Conservation (phyloP, 2,113 vertebrate genomes). For the Hippocampus comes region DNA sequence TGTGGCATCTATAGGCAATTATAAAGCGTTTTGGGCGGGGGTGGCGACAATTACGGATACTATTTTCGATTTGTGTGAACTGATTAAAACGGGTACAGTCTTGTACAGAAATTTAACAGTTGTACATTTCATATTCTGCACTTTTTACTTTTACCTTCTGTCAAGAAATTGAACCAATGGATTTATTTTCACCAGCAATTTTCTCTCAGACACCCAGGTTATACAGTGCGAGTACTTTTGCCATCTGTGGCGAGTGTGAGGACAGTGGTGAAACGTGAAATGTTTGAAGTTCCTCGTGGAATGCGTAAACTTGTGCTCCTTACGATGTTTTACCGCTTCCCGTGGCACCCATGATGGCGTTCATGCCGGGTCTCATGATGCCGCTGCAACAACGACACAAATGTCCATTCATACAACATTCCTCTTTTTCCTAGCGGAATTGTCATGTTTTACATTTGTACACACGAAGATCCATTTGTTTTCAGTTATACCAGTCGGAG, state of each 20-base stretch:
- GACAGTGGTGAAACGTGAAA: neutral
- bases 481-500: neutral
- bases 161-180: too few species aligned
- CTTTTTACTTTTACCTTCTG: too few species aligned
- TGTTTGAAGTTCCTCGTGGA: neutral
- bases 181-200: too few species aligned
- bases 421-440: too few species aligned
- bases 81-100: neutral
- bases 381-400: slow-evolving; percentile 60
- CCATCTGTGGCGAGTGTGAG: neutral
- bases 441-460: neutral
- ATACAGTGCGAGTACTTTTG: neutral
- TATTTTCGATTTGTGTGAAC: too few species aligned
- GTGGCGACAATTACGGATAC: too few species aligned
- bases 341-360: slow-evolving; percentile 79
- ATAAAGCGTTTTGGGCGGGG: too few species aligned
- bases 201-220: too few species aligned
- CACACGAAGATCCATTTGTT: neutral
- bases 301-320: slow-evolving; percentile 33
- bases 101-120: neutral
- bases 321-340: slow-evolving; percentile 82
- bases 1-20: too few species aligned
- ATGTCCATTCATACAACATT: neutral
- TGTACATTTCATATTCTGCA: too few species aligned
- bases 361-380: slow-evolving; percentile 78